These are phyloP conservation scores for Sinocyclocheilus rhinocerous DNA, from an alignment of 2,113 vertebrate genomes.

Conservation along the genomic window DNA sequence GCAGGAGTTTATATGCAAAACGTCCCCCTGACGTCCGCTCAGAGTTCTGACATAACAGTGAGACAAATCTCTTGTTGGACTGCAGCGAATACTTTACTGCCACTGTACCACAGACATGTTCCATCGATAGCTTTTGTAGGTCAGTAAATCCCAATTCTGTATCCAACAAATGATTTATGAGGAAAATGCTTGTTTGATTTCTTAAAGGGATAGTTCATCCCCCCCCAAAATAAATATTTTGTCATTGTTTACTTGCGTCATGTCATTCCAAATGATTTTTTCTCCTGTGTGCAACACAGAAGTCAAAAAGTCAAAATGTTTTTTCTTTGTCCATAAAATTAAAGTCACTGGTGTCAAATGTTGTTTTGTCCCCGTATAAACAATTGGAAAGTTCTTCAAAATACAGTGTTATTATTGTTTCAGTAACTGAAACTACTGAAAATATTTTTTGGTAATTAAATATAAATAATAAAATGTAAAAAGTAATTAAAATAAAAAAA, in stretches of 20 bases:
- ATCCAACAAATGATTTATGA: not conserved
- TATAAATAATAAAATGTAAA: not conserved
- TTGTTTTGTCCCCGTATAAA: not conserved
- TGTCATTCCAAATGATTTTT: not conserved
- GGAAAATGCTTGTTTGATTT: not conserved
- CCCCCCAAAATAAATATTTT: not conserved
- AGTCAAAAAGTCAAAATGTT: not conserved
- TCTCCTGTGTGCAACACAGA: not conserved
- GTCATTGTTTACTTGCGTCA: not conserved
- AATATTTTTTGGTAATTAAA: not conserved
- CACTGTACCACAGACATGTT: not conserved
- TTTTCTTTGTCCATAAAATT: not conserved
- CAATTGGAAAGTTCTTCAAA: not conserved
- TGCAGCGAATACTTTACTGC: not conserved
- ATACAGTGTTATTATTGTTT: not conserved
- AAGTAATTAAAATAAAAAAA: not conserved
- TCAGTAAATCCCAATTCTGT: constrained; percentile 9
- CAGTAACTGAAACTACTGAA: too few species aligned
- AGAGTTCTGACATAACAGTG: constrained; percentile 9
- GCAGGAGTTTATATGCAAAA: constrained; percentile 10
- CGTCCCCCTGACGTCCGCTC: not conserved
- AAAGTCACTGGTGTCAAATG: not conserved
- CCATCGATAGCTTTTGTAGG: constrained; percentile 15
- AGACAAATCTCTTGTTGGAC: constrained; percentile 13
- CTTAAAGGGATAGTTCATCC: not conserved